Percentiles rank a stretch among this genome's conserved stretches.
These are phyloP conservation scores for Lanius collurio DNA, from an alignment of 2,113 vertebrate species.

Conservation along the genomic window DNA sequence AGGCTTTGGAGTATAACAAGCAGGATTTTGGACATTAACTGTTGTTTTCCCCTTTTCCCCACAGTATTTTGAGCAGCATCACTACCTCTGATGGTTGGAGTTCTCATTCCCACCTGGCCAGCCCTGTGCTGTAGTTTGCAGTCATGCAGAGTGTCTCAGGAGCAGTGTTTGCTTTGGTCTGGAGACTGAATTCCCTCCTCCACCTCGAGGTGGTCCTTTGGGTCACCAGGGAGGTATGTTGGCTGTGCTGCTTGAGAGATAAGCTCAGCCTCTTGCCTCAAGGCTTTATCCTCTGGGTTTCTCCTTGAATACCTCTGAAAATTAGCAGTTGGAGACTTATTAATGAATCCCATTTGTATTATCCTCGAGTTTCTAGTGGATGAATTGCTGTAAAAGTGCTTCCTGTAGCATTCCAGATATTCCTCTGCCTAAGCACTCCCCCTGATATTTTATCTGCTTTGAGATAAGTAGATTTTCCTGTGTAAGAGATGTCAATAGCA, in stretches of 20 bases:
- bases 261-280: background rate
- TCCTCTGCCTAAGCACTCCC: background rate
- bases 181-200: background rate
- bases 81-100: background rate
- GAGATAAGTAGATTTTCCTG: background rate
- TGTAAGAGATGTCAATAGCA: background rate
- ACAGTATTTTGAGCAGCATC: background rate
- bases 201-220: background rate
- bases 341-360: background rate
- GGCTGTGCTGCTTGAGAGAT: background rate
- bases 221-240: background rate
- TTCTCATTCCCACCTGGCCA: background rate
- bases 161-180: slow-evolving; percentile 2
- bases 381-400: background rate
- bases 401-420: background rate
- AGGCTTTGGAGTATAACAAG: background rate
- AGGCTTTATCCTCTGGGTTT: background rate
- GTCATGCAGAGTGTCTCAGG: background rate
- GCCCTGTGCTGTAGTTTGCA: background rate
- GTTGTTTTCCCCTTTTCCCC: fast-evolving
- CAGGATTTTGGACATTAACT: background rate
- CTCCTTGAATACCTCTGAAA: background rate
- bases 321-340: background rate
- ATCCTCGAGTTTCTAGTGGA: background rate
- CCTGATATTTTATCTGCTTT: background rate